A percentile compares a stretch with the other conserved stretches of the same genome.
These are phyloP conservation scores for Siniperca scherzeri DNA, from an alignment of 2,797 vertebrate species.

Conservation along the genomic window DNA sequence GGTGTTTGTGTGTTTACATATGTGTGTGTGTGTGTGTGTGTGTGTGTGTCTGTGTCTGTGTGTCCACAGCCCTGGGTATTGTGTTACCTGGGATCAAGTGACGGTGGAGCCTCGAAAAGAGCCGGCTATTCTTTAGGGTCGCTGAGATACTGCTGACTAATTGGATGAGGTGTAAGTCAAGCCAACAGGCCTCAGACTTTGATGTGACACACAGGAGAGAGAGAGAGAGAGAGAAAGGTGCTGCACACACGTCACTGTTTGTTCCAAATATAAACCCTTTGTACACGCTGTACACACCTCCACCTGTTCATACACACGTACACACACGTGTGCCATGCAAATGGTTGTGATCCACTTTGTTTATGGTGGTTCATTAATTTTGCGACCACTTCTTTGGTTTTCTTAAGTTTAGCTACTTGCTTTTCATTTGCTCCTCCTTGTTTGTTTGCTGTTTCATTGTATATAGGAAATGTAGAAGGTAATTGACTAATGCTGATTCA, in stretches of 20 bases:
- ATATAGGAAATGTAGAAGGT: constrained; percentile 55
- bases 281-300: constrained; percentile 80
- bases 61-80: constrained; percentile 68
- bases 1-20: constrained; percentile 49
- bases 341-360: constrained; percentile 86
- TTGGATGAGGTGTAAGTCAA: constrained; percentile 98
- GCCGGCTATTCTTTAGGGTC: constrained; percentile 87
- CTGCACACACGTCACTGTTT: constrained; percentile 72
- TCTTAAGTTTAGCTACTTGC: constrained; percentile 85
- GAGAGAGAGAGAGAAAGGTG: constrained; percentile 45
- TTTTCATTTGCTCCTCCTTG: constrained; percentile 79
- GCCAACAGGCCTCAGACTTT: constrained; percentile 91
- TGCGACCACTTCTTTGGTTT: constrained; percentile 89
- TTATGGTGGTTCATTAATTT: constrained; percentile 90
- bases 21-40: constrained; percentile 39
- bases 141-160: constrained; percentile 93
- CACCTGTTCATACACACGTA: constrained; percentile 60
- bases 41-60: constrained; percentile 27
- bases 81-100: constrained; percentile 92
- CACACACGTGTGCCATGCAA: constrained; percentile 65
- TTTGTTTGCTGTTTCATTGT: constrained; percentile 81
- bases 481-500: constrained; percentile 49
- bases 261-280: constrained; percentile 83
- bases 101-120: constrained; percentile 85
- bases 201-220: constrained; percentile 87